phyloP scores from a whole-genome alignment of 1,140 invertebrate genomes.

The Lasaia peninsularis region DNA sequence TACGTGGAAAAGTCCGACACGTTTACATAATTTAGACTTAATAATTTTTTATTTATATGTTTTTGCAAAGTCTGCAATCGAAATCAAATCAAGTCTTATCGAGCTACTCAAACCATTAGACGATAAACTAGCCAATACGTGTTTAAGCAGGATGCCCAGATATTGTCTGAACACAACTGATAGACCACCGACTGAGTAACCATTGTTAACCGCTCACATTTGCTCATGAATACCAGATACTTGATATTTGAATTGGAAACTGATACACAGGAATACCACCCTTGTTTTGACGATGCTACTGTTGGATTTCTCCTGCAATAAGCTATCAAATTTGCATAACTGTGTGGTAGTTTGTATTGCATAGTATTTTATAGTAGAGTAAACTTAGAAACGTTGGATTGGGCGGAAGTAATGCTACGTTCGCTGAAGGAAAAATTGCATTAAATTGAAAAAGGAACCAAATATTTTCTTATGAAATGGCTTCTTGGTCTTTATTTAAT shows the following conservation, averaged over 20 bases:
- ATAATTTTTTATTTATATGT: too few species aligned
- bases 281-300: background rate
- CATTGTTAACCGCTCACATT: constrained; percentile 3
- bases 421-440: constrained; percentile 2
- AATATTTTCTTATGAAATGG: background rate
- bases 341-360: constrained; percentile 1
- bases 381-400: constrained; percentile 6
- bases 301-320: background rate
- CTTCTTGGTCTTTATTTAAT: background rate
- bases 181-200: background rate
- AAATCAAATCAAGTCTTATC: background rate
- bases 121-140: background rate
- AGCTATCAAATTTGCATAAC: background rate
- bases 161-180: constrained; percentile 6
- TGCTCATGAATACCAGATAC: constrained; percentile 5
- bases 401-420: constrained; percentile 3
- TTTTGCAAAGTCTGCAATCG: too few species aligned
- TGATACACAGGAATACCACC: background rate
- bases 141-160: background rate
- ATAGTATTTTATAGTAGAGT: constrained; percentile 6
- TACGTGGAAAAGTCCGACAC: too few species aligned
- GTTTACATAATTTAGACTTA: too few species aligned
- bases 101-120: background rate
- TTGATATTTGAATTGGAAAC: background rate
- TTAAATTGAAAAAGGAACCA: background rate